Conservation (phyloP, 2,888 invertebrate species). For the Tinea trinotella region DNA sequence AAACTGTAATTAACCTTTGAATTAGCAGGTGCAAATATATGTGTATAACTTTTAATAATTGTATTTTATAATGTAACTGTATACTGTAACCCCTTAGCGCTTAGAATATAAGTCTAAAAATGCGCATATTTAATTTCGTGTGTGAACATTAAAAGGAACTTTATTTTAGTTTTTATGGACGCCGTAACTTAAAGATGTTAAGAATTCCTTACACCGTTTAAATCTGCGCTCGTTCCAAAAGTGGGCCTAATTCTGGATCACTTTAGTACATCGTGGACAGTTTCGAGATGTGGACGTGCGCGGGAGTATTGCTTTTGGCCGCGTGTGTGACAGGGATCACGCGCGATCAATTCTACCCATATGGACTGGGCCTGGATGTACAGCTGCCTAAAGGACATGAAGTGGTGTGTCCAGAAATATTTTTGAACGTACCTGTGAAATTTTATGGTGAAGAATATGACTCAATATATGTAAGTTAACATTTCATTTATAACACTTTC, state of each 20-base stretch:
- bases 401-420: constrained; percentile 75
- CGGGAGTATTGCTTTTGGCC: constrained; percentile 40
- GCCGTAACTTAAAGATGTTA: constrained; percentile 7
- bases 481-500: neutral
- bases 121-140: neutral
- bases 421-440: constrained; percentile 79
- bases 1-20: too few species aligned
- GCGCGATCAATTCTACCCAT: constrained; percentile 73
- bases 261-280: constrained; percentile 19
- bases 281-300: constrained; percentile 57
- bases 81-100: neutral
- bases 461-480: constrained; percentile 84
- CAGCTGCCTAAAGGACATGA: constrained; percentile 72
- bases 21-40: too few species aligned
- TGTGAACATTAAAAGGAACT: neutral
- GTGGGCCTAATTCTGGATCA: constrained; percentile 13
- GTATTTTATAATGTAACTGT: too few species aligned
- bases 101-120: neutral
- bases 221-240: constrained; percentile 13
- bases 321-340: constrained; percentile 56
- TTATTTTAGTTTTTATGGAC: constrained; percentile 15
- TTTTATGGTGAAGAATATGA: constrained; percentile 86
- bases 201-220: constrained; percentile 14
- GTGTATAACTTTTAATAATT: too few species aligned
- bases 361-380: constrained; percentile 69